A percentile compares a stretch with the other conserved stretches of the same genome.
phyloP scores from a whole-genome alignment of 2,888 invertebrate species.

The Nemurella pictetii region DNA sequence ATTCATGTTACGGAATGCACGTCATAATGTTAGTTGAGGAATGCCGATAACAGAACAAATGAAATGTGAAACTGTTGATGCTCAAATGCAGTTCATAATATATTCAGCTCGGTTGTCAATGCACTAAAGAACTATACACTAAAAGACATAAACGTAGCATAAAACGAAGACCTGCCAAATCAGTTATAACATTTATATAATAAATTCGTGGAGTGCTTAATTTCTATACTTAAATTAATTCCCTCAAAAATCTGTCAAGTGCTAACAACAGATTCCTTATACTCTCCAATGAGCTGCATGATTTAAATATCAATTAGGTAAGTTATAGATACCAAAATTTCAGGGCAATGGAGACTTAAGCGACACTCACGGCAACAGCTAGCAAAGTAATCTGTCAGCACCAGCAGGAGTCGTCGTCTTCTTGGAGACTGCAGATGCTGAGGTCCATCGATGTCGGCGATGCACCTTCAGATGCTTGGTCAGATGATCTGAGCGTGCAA shows the following conservation, averaged over 20 bases:
- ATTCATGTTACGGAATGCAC: no score
- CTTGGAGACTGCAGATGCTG: not conserved
- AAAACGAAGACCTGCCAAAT: not conserved
- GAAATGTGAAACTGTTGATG: not conserved
- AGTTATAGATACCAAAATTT: not conserved
- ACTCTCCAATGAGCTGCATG: not conserved
- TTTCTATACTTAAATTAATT: not conserved
- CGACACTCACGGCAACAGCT: no score
- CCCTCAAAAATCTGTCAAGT: not conserved
- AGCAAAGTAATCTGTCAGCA: not conserved
- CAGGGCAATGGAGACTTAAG: not conserved
- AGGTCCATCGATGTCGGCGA: slow-evolving; percentile 50
- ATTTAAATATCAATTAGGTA: not conserved
- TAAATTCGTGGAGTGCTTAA: not conserved
- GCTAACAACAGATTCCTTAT: not conserved
- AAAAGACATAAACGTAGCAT: not conserved
- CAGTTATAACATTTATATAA: not conserved
- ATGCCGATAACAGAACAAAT: no score
- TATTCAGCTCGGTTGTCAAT: not conserved
- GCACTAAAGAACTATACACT: not conserved
- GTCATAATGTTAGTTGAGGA: no score
- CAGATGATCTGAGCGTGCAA: slow-evolving; percentile 91
- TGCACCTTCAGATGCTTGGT: slow-evolving; percentile 90
- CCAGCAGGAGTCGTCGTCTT: not conserved
- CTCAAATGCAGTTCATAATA: not conserved